Conservation (phyloP, 2,797 vertebrate species). For the Falco rusticolus region DNA sequence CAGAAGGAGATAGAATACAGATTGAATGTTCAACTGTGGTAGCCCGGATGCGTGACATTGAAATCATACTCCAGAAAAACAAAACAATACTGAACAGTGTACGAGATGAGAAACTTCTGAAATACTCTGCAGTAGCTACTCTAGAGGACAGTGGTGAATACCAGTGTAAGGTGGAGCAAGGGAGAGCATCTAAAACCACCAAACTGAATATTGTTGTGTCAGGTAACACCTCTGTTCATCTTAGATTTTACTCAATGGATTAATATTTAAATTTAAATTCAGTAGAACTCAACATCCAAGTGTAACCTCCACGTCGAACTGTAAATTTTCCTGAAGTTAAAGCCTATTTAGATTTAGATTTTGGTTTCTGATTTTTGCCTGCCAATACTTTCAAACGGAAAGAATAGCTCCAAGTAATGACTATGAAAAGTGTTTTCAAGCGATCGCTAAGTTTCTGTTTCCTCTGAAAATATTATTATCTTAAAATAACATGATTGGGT, state of each 20-base stretch:
- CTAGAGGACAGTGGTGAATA: slow-evolving; percentile 75
- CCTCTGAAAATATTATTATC: not conserved
- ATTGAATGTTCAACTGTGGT: slow-evolving; percentile 72
- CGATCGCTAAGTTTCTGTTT: not conserved
- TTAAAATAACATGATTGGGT: not conserved
- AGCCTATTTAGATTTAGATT: not conserved
- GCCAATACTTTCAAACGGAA: not conserved
- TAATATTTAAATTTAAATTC: not conserved
- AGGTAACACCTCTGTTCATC: slow-evolving; percentile 68
- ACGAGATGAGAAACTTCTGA: not conserved
- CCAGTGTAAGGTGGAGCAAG: slow-evolving; percentile 78
- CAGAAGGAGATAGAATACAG: slow-evolving; percentile 74
- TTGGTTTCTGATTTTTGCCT: not conserved
- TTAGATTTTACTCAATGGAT: not conserved
- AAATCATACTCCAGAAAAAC: slow-evolving; percentile 81
- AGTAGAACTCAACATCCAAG: not conserved
- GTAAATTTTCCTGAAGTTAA: not conserved
- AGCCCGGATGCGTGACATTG: slow-evolving; percentile 16
- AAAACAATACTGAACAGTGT: slow-evolving; percentile 69
- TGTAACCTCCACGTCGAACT: not conserved
- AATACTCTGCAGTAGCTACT: slow-evolving; percentile 65
- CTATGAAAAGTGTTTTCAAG: not conserved
- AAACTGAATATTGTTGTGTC: slow-evolving; percentile 68
- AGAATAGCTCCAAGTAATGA: not conserved
- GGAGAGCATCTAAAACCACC: slow-evolving; percentile 73